Evolutionary conservation across 2,888 invertebrate species (phyloP).

Genomic region (Gastrophysa polygoni): DNA sequence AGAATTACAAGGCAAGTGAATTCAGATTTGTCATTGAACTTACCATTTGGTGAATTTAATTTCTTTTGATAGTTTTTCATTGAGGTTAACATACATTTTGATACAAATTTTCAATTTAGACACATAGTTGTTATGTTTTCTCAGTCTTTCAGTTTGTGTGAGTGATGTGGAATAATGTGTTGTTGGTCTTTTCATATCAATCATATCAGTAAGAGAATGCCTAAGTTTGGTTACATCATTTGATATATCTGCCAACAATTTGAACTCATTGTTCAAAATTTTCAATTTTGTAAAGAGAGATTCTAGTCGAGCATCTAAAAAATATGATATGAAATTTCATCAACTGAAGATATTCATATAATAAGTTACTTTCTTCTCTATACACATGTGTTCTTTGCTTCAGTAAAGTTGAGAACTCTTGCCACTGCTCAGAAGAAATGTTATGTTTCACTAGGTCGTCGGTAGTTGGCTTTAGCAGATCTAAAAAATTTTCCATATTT

Average conservation of each 20-base stretch:
- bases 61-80: constrained; percentile 44
- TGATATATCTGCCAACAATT: constrained; percentile 27
- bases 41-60: constrained; percentile 45
- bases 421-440: constrained; percentile 13
- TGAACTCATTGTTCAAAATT: constrained; percentile 33
- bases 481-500: constrained; percentile 5
- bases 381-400: constrained; percentile 39
- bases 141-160: constrained; percentile 39
- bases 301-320: constrained; percentile 43
- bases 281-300: constrained; percentile 37
- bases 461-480: background rate
- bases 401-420: constrained; percentile 34
- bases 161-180: constrained; percentile 28
- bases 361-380: constrained; percentile 42
- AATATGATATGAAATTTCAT: constrained; percentile 5
- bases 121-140: constrained; percentile 44
- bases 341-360: background rate
- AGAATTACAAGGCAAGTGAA: background rate
- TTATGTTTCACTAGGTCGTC: constrained; percentile 52
- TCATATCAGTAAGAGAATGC: constrained; percentile 17
- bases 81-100: constrained; percentile 45
- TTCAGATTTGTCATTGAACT: constrained; percentile 9
- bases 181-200: background rate
- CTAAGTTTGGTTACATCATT: constrained; percentile 34
- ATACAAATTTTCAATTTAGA: constrained; percentile 47